Base-by-base conservation (phyloP, 2,113 vertebrate species). In the Ifrita kowaldi region DNA sequence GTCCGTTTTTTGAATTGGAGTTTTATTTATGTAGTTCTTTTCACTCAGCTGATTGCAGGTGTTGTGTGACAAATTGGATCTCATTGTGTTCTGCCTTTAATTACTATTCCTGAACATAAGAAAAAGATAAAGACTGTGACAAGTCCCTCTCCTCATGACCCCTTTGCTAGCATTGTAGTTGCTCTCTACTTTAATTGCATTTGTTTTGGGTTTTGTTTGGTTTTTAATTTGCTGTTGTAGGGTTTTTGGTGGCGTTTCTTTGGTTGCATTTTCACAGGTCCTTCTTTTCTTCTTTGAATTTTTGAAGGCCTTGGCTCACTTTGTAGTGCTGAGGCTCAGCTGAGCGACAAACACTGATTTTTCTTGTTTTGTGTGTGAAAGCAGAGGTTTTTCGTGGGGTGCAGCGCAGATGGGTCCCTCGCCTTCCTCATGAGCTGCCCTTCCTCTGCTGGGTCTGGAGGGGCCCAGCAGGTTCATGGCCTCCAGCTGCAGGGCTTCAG, bases 21-120 rank as follows among this genome's bases (percentile, higher is more conserved):
- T 79, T 91, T 60, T 88, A 80, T 89, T 96, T 89, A 53, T 87
- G 89, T 75, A 52, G 52, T 2, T 26, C 79, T 85, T 87, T 76
- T 81, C 11, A 10, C 84, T 80, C 67, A 44, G 67, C 47, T 89
- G 97, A 94, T 97, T 88, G 94, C 97, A 97, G 95, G 97, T 97
- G 95, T 96, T 95, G 75, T 70, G 49, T 90, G 89, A 95, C 90
- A 96, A 94, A 91, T 91, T 87, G 79, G 69, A 82, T 84, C 71
- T 89, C 16, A 30, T 75, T 89, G 65, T 95, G 46, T 93, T 74
- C 79, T 82, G 74, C 78, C 64, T 91, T 95, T 89, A 92, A 80
- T 95, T 90, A 69, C 89, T 90, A 49, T 57, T 84, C n/a, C 86
- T 90, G 71, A 85, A 79, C 55, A 37, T 15, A 35, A 28, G 23